Percentiles rank a stretch among this genome's conserved stretches.
These are phyloP conservation scores for Pomatorhinus ruficollis DNA, from an alignment of 2,113 vertebrate genomes.

Conservation along the genomic window DNA sequence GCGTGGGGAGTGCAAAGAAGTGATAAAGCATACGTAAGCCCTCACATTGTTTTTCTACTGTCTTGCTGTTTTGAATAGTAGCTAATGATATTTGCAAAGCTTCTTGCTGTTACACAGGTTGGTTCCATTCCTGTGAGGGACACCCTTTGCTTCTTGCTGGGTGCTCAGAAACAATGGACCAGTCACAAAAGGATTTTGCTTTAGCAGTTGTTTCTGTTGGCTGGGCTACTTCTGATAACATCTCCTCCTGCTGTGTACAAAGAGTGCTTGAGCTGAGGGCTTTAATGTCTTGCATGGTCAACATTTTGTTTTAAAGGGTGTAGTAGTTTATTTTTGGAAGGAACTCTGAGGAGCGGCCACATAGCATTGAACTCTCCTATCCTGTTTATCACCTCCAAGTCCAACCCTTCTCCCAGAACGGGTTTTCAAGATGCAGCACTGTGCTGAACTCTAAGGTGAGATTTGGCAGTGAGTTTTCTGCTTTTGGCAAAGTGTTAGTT, in stretches of 20 bases:
- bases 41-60: background rate
- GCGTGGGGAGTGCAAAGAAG: background rate
- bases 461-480: background rate
- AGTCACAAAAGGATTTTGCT: slow-evolving; percentile 33
- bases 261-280: slow-evolving; percentile 11
- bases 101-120: background rate
- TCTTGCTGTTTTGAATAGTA: background rate
- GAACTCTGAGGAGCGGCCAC: slow-evolving; percentile 10
- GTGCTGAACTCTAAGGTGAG: background rate
- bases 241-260: slow-evolving; percentile 48
- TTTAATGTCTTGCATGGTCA: background rate
- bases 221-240: slow-evolving; percentile 9
- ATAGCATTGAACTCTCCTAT: slow-evolving; percentile 36
- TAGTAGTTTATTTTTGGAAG: slow-evolving; percentile 53
- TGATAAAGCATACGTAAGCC: background rate
- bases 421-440: slow-evolving; percentile 41
- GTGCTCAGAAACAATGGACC: slow-evolving; percentile 26
- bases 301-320: slow-evolving; percentile 44
- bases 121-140: background rate
- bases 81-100: slow-evolving; percentile 14
- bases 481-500: background rate
- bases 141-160: slow-evolving; percentile 2
- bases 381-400: slow-evolving; percentile 44
- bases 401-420: slow-evolving; percentile 7
- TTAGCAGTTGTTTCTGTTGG: slow-evolving; percentile 55